A percentile compares a stretch with the other conserved stretches of the same genome.
Conservation (phyloP, 2,797 vertebrate species). For the Varecia variegata region DNA sequence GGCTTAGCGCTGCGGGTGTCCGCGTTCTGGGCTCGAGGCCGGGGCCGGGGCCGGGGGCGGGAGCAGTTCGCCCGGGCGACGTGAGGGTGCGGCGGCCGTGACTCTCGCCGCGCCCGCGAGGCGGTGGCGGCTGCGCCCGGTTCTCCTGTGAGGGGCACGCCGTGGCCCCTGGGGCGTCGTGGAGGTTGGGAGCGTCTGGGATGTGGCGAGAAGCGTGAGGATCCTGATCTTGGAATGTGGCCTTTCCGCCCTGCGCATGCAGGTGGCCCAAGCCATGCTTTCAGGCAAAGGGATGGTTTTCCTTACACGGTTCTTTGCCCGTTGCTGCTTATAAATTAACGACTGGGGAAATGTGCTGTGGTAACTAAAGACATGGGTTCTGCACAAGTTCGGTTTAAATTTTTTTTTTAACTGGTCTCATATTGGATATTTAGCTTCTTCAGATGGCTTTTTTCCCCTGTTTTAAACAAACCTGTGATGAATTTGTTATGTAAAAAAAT, state of each 20-base stretch:
- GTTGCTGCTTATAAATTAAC: neutral
- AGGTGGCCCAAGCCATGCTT: neutral
- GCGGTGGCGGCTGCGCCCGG: too few species aligned
- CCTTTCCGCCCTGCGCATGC: neutral
- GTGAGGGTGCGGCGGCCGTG: too few species aligned
- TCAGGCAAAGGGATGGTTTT: neutral
- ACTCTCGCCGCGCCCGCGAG: too few species aligned
- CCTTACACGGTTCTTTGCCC: neutral
- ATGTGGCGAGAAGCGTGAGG: neutral
- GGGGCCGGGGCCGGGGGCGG: too few species aligned
- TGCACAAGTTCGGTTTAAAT: neutral
- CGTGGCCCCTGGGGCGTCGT: too few species aligned
- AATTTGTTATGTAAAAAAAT: neutral
- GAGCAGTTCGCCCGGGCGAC: too few species aligned
- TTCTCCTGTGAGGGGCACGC: too few species aligned
- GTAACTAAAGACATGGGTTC: neutral
- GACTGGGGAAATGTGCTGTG: neutral
- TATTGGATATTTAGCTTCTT: neutral
- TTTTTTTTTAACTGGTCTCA: neutral
- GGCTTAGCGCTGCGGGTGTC: too few species aligned
- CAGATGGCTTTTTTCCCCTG: neutral
- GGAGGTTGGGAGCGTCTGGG: too few species aligned
- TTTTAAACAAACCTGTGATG: neutral
- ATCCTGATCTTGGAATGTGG: neutral
- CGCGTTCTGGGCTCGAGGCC: too few species aligned